Base-by-base conservation (phyloP, 1,140 invertebrate genomes). In the Macrostomum lignano region DNA sequence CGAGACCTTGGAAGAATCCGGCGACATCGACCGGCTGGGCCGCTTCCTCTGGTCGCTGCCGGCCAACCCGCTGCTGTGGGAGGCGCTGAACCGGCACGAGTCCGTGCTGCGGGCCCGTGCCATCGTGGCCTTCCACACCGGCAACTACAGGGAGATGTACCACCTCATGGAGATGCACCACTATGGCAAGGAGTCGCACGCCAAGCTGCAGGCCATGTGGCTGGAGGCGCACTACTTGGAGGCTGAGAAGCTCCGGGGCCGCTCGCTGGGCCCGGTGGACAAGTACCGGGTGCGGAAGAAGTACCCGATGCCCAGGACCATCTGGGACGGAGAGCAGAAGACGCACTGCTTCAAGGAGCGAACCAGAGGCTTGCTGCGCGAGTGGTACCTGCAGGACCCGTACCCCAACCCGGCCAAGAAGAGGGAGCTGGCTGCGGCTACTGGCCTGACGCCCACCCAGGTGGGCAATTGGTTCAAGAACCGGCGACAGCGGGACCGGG, bases 391-490 rank as follows among this genome's bases (percentile, higher is more conserved):
- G 3, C 81, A 94, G 60, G 88, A 96, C 60, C 86, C 86, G 2
- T 98, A 98, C 61, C 88, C 88, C 17, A 98, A 96, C 58, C 86
- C 86, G 13, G 84, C 78, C 25, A 96, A 94, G 63, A 98, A 98
- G 60, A 61, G 82, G 25, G 86, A 98, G 60, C 60, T 98, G 45
- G 91, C 91, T 14, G 72, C 77, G 45, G 81, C 82, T 24, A 98
- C 91, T 20, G 84, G 84, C 1, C 67, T 98, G 29, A 96, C 88
- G 35, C 79, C 88, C 5, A 98, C 88, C 30, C 91, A 98, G 62
- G 88, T 98, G 36, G 88, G 91, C 28, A 98, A 98, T 64, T 98
- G 88, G 91, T 98, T 98, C 67, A 96, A 96, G 59, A 98, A 98
- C 63, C 65, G 91, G 36, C 64, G 91, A 45, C 91, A 98, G 58